Evolutionary conservation across 2,888 invertebrate genomes (phyloP).

Genomic region (Nematopogon swammerdamellus): DNA sequence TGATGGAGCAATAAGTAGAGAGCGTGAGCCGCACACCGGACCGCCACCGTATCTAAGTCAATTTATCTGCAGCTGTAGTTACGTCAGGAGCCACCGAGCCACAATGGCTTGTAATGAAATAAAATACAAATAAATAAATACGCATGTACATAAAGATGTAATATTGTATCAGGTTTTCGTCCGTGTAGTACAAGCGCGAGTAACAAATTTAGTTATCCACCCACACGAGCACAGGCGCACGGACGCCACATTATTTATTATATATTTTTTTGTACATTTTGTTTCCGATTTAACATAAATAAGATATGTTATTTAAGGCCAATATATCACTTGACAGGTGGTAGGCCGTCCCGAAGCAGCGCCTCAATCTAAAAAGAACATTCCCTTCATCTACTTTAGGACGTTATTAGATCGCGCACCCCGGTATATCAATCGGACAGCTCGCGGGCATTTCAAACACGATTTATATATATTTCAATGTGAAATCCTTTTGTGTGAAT

Average conservation of each 20-base stretch:
- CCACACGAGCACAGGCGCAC: conserved; percentile 23
- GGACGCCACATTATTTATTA: conserved; percentile 43
- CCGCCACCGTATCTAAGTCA: conserved; percentile 26
- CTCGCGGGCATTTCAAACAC: conserved; percentile 33
- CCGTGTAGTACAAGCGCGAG: conserved; percentile 34
- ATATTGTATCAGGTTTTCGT: not conserved
- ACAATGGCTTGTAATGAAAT: not conserved
- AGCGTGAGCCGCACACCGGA: no score
- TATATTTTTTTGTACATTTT: conserved; percentile 50
- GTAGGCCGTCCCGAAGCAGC: conserved; percentile 27
- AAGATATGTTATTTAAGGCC: conserved; percentile 58
- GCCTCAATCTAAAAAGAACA: not conserved
- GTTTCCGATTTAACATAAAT: conserved; percentile 57
- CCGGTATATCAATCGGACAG: conserved; percentile 21
- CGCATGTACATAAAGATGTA: not conserved
- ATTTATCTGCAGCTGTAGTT: conserved; percentile 29
- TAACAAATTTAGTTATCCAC: conserved; percentile 52
- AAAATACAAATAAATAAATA: not conserved
- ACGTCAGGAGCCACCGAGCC: not conserved
- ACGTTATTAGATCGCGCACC: not conserved
- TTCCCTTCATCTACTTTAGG: not conserved
- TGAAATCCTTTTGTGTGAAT: conserved; percentile 43
- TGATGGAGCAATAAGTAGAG: no score
- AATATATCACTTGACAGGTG: conserved; percentile 58
- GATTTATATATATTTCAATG: conserved; percentile 54